Base-by-base conservation (phyloP, 2,888 invertebrate genomes). In the Protodeltote pygarga region DNA sequence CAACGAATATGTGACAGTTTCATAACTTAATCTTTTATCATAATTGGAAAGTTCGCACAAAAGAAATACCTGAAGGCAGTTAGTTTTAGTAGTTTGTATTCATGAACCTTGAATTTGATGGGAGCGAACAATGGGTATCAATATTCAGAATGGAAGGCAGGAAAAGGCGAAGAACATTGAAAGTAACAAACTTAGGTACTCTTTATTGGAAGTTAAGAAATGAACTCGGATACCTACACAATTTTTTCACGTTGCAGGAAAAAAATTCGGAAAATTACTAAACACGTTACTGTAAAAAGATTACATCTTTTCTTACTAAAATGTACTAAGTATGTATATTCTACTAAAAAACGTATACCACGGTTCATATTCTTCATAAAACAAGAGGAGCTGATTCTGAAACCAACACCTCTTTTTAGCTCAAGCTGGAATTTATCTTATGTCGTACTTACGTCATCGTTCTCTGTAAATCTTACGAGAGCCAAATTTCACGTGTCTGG, bases 261-360 rank as follows among this genome's bases (percentile, higher is more conserved):
- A 24, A 20, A 62, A 14, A 28, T 35, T 48, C 20, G n/a, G 13
- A 29, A 28, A 34, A 9, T 40, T 9, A 19, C 33, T 35, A 33
- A 39, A 58, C 34, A 57, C 35, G 31, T 58, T 63, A 57, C 33
- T 37, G 5, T 28, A 14, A 21, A 19, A 35, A n/a, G 10, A 9
- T 16, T 46, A 21, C 33, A n/a, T 29, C 27, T 37, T 25, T n/a
- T n/a, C n/a, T n/a, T n/a, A n/a, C n/a, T n/a, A n/a, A n/a, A n/a
- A n/a, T n/a, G n/a, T n/a, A n/a, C n/a, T n/a, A n/a, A n/a, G n/a
- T n/a, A n/a, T n/a, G n/a, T n/a, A n/a, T n/a, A n/a, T n/a, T n/a
- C n/a, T n/a, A n/a, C n/a, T n/a, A n/a, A n/a, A n/a, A n/a, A n/a
- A n/a, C n/a, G n/a, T n/a, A n/a, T n/a, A n/a, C n/a, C n/a, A n/a